phyloP scores from a whole-genome alignment of 2,888 invertebrate genomes.

The Latrodectus hesperus region DNA sequence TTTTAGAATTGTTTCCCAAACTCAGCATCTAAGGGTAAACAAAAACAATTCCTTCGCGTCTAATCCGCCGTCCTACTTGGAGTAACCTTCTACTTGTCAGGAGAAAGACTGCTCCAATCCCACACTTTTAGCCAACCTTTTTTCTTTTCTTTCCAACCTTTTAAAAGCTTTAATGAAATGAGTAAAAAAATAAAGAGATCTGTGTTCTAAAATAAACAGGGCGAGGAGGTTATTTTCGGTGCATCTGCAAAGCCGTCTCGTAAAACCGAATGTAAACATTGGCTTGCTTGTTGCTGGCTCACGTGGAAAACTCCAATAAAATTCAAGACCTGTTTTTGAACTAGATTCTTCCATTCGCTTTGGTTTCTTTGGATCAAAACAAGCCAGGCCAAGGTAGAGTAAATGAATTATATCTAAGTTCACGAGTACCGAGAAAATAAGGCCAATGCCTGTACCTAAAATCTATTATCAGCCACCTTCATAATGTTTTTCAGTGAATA shows the following conservation, averaged over 20 bases:
- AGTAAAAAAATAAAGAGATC: not conserved
- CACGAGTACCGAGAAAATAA: no score
- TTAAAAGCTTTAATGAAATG: not conserved
- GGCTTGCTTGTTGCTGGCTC: no score
- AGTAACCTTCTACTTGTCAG: not conserved
- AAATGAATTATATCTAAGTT: no score
- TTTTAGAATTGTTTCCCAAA: no score
- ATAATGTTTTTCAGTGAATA: no score
- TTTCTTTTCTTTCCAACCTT: not conserved
- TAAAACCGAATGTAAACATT: constrained; percentile 12
- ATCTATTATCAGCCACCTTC: no score
- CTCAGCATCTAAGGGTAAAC: not conserved
- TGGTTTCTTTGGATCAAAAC: no score
- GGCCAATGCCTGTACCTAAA: no score
- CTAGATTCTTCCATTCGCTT: no score
- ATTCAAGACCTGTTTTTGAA: no score
- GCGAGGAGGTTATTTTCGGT: constrained; percentile 13
- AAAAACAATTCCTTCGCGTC: constrained; percentile 5
- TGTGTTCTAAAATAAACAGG: constrained; percentile 29
- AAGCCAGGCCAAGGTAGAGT: no score
- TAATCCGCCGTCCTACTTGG: not conserved
- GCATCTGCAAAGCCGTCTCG: not conserved
- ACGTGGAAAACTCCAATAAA: no score
- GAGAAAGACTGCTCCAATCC: not conserved
- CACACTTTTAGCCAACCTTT: not conserved